Conservation (phyloP, 2,797 vertebrate species). For the Calcarius lapponicus region DNA sequence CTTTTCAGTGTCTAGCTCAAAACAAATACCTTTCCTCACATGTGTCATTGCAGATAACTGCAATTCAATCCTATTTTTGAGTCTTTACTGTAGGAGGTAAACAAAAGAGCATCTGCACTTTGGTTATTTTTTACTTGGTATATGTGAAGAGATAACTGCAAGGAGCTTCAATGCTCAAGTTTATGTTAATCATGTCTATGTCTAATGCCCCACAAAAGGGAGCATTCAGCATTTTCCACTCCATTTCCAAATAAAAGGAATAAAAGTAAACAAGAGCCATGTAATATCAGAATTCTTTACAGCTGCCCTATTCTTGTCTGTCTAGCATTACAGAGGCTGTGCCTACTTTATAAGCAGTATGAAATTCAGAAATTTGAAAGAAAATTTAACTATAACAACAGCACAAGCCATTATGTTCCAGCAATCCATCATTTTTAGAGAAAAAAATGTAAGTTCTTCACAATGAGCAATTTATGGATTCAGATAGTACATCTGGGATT, state of each 20-base stretch:
- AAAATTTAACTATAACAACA: slow-evolving; percentile 33
- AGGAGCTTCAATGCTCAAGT: neutral
- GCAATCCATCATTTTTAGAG: slow-evolving; percentile 40
- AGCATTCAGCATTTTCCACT: neutral
- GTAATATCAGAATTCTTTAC: neutral
- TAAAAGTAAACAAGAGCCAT: neutral
- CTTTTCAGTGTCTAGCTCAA: neutral
- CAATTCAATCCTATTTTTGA: slow-evolving; percentile 17
- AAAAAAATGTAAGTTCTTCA: slow-evolving; percentile 7
- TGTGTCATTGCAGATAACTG: neutral
- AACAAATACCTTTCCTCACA: neutral
- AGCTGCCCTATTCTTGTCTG: neutral
- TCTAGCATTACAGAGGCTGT: neutral
- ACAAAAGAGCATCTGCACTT: slow-evolving; percentile 20
- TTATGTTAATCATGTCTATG: neutral
- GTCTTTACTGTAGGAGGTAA: neutral
- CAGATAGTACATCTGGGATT: slow-evolving; percentile 19
- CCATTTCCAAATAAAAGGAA: neutral
- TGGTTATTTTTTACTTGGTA: neutral
- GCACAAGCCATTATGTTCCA: slow-evolving; percentile 42
- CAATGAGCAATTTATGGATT: slow-evolving; percentile 59
- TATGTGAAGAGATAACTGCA: neutral
- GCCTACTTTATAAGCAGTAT: neutral
- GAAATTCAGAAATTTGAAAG: slow-evolving; percentile 33
- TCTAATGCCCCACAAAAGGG: neutral